A percentile compares a stretch with the other conserved stretches of the same genome.
Evolutionary conservation across 2,113 vertebrate species (phyloP).

Genomic region (Edolisoma coerulescens): DNA sequence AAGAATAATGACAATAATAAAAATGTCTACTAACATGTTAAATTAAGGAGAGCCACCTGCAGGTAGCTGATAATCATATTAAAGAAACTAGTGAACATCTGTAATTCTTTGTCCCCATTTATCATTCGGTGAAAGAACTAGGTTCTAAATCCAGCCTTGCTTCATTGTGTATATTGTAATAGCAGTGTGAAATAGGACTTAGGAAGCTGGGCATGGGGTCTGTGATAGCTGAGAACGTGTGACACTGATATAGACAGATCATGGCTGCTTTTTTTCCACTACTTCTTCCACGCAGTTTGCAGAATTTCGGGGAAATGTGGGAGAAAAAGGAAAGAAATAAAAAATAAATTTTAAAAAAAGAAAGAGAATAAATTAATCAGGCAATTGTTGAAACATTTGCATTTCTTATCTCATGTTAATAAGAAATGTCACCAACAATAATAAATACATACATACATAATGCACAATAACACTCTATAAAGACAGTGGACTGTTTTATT

Average conservation of each 20-base stretch:
- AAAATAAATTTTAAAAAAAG: background rate
- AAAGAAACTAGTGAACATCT: slow-evolving; percentile 21
- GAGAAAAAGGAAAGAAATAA: accelerated
- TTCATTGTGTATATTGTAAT: background rate
- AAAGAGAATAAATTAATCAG: background rate
- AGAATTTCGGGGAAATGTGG: background rate
- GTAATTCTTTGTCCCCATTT: background rate
- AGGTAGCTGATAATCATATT: slow-evolving; percentile 21
- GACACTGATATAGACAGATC: background rate
- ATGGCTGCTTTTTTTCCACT: background rate
- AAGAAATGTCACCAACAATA: background rate
- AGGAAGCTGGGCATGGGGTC: background rate
- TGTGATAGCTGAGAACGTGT: background rate
- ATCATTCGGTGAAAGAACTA: background rate
- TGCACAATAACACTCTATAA: background rate
- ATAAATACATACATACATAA: background rate
- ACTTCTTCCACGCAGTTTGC: background rate
- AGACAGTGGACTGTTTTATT: slow-evolving; percentile 14
- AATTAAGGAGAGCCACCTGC: slow-evolving; percentile 27
- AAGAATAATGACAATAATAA: slow-evolving; percentile 28
- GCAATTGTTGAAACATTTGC: slow-evolving; percentile 34
- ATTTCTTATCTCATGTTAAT: slow-evolving; percentile 27
- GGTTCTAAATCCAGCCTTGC: background rate
- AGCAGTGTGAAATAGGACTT: background rate
- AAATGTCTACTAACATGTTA: background rate